phyloP scores from a whole-genome alignment of 1,140 invertebrate genomes.

The Temnothorax longispinosus region DNA sequence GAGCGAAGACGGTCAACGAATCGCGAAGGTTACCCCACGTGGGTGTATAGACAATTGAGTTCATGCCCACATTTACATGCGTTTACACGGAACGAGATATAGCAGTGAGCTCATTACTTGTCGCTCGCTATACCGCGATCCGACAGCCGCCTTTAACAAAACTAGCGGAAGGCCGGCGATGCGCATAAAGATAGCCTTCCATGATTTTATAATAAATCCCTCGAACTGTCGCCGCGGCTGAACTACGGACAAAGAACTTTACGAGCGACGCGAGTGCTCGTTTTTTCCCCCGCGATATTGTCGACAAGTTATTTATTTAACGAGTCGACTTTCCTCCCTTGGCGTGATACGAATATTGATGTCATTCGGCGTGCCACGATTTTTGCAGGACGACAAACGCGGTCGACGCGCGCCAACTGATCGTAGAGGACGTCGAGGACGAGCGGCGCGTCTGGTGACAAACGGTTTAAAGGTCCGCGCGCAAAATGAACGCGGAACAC shows the following conservation, averaged over 20 bases:
- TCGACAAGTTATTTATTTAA: constrained; percentile 57
- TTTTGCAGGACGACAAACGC: constrained; percentile 1
- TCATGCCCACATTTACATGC: constrained; percentile 56
- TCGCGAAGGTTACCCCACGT: constrained; percentile 47
- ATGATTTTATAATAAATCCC: constrained; percentile 36
- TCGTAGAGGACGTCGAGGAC: neutral
- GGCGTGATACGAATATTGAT: constrained; percentile 53
- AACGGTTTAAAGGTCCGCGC: neutral
- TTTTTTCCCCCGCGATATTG: neutral
- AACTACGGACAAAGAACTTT: neutral
- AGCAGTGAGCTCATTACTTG: constrained; percentile 30
- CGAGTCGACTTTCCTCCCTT: constrained; percentile 18
- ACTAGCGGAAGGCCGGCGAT: neutral
- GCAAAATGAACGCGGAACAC: neutral
- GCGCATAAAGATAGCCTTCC: neutral
- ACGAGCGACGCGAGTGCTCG: neutral
- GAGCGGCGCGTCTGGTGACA: neutral
- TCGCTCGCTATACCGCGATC: neutral
- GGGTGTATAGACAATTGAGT: constrained; percentile 70
- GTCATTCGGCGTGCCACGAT: constrained; percentile 33
- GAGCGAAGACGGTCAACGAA: constrained; percentile 60
- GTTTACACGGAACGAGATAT: constrained; percentile 2
- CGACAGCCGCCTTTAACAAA: neutral
- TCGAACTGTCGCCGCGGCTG: neutral
- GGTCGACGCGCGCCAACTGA: neutral